Conservation (phyloP, 2,888 invertebrate species). For the Chaetogeoica ovagalla region DNA sequence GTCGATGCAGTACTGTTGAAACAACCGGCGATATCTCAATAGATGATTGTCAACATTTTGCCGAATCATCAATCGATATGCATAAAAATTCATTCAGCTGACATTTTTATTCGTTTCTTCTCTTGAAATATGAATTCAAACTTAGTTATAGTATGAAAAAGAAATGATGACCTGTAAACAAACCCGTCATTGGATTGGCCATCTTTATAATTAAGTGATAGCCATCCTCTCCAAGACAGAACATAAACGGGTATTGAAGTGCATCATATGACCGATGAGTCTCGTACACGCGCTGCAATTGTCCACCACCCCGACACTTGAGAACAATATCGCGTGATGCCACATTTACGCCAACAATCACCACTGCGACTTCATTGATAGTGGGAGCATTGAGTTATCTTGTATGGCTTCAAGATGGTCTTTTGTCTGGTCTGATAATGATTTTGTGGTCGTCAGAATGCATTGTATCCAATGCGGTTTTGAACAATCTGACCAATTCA, state of each 20-base stretch:
- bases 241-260: constrained; percentile 42
- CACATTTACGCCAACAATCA: constrained; percentile 58
- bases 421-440: constrained; percentile 10
- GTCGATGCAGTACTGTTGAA: not conserved
- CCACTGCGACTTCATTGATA: constrained; percentile 59
- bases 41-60: not conserved
- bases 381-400: constrained; percentile 57
- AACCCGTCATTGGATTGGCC: constrained; percentile 53
- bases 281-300: constrained; percentile 35
- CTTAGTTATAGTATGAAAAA: not conserved
- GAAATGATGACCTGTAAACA: not conserved
- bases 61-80: not conserved
- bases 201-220: constrained; percentile 54
- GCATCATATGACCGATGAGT: constrained; percentile 45
- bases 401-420: not conserved
- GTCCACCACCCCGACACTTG: constrained; percentile 46
- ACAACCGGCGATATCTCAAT: not conserved
- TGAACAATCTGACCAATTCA: constrained; percentile 57
- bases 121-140: constrained; percentile 9
- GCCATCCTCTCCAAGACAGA: constrained; percentile 31
- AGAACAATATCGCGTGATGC: constrained; percentile 58
- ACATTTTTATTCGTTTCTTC: constrained; percentile 23
- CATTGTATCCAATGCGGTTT: not conserved
- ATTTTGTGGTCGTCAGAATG: constrained; percentile 7
- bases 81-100: constrained; percentile 23